Percentiles rank a stretch among this genome's conserved stretches.
These are phyloP conservation scores for Xyrauchen texanus DNA, from an alignment of 2,113 vertebrate species.

Conservation along the genomic window DNA sequence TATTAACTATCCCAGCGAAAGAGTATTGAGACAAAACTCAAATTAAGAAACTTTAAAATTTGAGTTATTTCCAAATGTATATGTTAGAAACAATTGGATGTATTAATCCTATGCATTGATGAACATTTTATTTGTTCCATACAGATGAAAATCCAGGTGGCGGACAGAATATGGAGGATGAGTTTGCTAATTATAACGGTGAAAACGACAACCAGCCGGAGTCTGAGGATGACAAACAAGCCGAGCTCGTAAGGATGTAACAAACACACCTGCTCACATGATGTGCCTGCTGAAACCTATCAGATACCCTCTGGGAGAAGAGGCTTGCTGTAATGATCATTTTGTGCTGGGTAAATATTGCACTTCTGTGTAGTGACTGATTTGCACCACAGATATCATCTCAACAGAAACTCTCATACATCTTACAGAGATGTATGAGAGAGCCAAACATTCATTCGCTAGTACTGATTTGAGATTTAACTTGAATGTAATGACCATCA, in stretches of 20 bases:
- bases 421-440: constrained; percentile 13
- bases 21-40: too few species aligned
- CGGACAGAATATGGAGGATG: constrained; percentile 70
- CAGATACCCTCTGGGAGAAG: too few species aligned
- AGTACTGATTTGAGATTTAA: constrained; percentile 2
- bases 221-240: constrained; percentile 89
- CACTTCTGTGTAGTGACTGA: constrained; percentile 11
- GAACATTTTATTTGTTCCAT: not conserved
- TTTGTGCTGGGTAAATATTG: not conserved
- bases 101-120: too few species aligned
- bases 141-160: constrained; percentile 36
- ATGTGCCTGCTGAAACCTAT: not conserved
- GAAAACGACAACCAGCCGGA: constrained; percentile 89
- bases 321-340: too few species aligned
- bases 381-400: not conserved
- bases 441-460: not conserved
- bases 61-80: too few species aligned
- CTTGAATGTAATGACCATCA: constrained; percentile 25
- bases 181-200: constrained; percentile 79
- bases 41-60: too few species aligned
- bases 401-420: not conserved
- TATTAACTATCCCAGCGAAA: too few species aligned
- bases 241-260: constrained; percentile 75
- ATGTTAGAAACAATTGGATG: too few species aligned
- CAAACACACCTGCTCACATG: constrained; percentile 10